phyloP scores from a whole-genome alignment of 2,888 invertebrate species.

The Eristalinus sepulchralis region DNA sequence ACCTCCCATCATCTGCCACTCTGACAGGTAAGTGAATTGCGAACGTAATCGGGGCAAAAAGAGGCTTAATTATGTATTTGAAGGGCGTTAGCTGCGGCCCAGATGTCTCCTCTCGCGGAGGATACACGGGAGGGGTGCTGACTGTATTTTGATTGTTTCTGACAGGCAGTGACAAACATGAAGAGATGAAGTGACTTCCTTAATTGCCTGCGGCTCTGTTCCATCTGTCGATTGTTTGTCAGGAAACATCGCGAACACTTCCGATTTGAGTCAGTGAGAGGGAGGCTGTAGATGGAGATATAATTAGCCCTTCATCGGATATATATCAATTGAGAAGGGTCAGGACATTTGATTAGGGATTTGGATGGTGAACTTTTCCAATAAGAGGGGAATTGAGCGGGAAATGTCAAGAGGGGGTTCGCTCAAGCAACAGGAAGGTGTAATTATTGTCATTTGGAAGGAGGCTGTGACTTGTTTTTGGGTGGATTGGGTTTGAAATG shows the following conservation, averaged over 20 bases:
- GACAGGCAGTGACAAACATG: neutral
- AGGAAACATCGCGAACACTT: neutral
- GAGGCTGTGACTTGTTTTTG: neutral
- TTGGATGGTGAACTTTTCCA: neutral
- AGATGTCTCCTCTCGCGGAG: neutral
- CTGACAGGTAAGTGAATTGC: slow-evolving; percentile 63
- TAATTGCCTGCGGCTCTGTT: neutral
- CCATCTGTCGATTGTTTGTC: neutral
- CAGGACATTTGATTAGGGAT: neutral
- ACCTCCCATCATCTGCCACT: slow-evolving; percentile 46
- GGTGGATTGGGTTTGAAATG: too few species aligned
- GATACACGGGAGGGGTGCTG: neutral
- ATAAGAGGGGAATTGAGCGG: neutral
- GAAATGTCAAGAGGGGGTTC: neutral
- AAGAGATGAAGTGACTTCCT: neutral
- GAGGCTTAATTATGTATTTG: slow-evolving; percentile 35
- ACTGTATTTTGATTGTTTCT: neutral
- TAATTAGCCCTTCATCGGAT: neutral
- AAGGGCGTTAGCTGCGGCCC: slow-evolving; percentile 24
- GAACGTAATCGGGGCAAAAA: slow-evolving; percentile 33
- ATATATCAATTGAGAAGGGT: neutral
- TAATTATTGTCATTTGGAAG: neutral
- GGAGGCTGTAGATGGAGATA: neutral
- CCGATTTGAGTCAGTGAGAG: neutral
- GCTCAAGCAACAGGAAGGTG: neutral